These are phyloP conservation scores for Oscheius sp. DNA, from an alignment of 2,888 invertebrate genomes.

Conservation along the genomic window DNA sequence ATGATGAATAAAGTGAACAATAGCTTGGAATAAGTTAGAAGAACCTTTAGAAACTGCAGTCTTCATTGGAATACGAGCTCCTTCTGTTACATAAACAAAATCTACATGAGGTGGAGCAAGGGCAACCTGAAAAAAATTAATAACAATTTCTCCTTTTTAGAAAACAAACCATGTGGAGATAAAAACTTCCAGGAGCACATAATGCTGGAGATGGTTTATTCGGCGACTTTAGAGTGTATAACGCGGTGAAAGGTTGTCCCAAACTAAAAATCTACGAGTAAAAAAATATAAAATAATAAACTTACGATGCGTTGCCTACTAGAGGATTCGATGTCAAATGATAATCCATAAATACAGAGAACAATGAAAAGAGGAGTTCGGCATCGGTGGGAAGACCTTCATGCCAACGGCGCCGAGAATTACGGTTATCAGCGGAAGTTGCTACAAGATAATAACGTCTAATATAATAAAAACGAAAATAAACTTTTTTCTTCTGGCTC, in stretches of 20 bases:
- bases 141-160: not conserved
- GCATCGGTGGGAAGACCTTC: slow-evolving; percentile 56
- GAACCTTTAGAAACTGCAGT: slow-evolving; percentile 41
- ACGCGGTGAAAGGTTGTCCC: slow-evolving; percentile 52
- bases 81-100: slow-evolving; percentile 45
- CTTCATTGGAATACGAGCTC: slow-evolving; percentile 39
- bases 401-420: slow-evolving; percentile 50
- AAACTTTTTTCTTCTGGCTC: slow-evolving; percentile 49
- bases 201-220: slow-evolving; percentile 44
- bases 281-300: slow-evolving; percentile 16
- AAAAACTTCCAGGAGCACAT: slow-evolving; percentile 44
- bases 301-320: slow-evolving; percentile 46
- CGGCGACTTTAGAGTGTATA: slow-evolving; percentile 46
- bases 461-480: too few species aligned
- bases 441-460: too few species aligned
- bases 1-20: slow-evolving; percentile 51
- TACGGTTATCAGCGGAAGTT: slow-evolving; percentile 9
- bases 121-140: slow-evolving; percentile 33
- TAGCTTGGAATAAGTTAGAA: slow-evolving; percentile 48
- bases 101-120: slow-evolving; percentile 47
- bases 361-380: slow-evolving; percentile 51
- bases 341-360: slow-evolving; percentile 57
- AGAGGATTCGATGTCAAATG: slow-evolving; percentile 53
- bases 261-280: slow-evolving; percentile 36
- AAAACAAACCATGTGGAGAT: slow-evolving; percentile 47